Conservation (phyloP, 2,888 invertebrate species). For the Electrophaes corylata region DNA sequence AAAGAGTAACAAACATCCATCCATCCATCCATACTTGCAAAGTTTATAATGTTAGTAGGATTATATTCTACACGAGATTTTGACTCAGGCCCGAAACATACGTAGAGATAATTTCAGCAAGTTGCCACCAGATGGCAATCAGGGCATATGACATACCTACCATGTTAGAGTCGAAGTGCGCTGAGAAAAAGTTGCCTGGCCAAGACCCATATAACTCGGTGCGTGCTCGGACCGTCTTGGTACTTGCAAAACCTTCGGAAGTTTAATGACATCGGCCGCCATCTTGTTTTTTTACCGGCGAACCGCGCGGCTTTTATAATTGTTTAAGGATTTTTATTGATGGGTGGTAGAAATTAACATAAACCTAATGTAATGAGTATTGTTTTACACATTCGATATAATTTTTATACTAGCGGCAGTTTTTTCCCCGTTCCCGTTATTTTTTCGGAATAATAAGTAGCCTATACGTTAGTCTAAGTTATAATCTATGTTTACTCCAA, state of each 20-base stretch:
- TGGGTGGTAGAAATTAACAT: not conserved
- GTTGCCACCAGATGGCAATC: constrained; percentile 3
- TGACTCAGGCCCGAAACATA: not conserved
- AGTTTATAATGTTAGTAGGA: no score
- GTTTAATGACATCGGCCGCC: constrained; percentile 39
- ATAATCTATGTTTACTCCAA: no score
- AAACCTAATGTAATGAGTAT: not conserved
- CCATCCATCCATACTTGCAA: no score
- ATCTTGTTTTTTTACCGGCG: constrained; percentile 30
- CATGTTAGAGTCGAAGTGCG: constrained; percentile 69
- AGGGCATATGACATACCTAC: constrained; percentile 50
- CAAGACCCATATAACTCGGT: constrained; percentile 80
- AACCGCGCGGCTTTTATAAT: constrained; percentile 1
- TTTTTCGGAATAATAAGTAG: no score
- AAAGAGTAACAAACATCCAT: no score
- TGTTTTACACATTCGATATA: no score
- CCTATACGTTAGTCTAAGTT: no score
- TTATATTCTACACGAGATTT: no score
- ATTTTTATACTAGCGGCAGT: no score
- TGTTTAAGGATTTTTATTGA: constrained; percentile 5
- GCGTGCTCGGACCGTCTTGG: constrained; percentile 64
- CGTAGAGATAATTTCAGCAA: constrained; percentile 1
- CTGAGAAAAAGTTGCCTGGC: constrained; percentile 82
- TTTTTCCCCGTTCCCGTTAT: no score
- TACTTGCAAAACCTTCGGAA: constrained; percentile 55